Conservation (phyloP, 2,888 invertebrate species). For the Epinotia bilunana region DNA sequence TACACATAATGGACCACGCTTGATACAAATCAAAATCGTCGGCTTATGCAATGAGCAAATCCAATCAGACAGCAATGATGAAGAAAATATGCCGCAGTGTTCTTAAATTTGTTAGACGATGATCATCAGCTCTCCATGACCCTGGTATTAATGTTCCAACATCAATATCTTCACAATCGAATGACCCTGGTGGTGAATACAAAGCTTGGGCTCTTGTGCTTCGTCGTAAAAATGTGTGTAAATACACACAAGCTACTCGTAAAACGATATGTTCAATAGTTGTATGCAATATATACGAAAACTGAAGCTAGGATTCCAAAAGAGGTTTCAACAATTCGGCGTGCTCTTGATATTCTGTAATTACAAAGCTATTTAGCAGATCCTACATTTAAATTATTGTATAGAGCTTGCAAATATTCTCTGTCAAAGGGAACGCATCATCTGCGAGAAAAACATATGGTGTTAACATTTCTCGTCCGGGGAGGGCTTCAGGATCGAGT, state of each 20-base stretch:
- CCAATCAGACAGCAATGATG: too few relatives aligned
- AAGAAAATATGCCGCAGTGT: constrained; percentile 15
- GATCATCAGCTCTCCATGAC: constrained; percentile 29
- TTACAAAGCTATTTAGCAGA: constrained; percentile 38
- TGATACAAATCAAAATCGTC: too few relatives aligned
- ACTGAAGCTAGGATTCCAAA: constrained; percentile 30
- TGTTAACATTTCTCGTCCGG: constrained; percentile 29
- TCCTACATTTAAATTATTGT: constrained; percentile 35
- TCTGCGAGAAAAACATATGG: constrained; percentile 28
- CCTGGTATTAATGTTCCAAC: constrained; percentile 7
- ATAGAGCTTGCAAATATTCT: constrained; percentile 42
- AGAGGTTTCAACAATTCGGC: constrained; percentile 34
- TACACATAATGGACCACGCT: too few relatives aligned
- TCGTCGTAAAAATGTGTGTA: constrained; percentile 35
- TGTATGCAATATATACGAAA: constrained; percentile 35
- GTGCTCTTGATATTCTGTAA: constrained; percentile 40
- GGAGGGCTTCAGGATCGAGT: constrained; percentile 25
- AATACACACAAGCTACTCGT: constrained; percentile 35
- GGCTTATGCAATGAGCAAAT: too few relatives aligned
- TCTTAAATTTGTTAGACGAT: constrained; percentile 38
- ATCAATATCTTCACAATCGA: constrained; percentile 6
- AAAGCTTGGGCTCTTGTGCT: constrained; percentile 27
- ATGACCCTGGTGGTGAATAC: constrained; percentile 7
- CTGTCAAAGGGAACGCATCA: constrained; percentile 40
- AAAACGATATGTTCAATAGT: constrained; percentile 35